Evolutionary conservation across 2,888 invertebrate genomes (phyloP).

Genomic region (Nesidiocoris tenuis): DNA sequence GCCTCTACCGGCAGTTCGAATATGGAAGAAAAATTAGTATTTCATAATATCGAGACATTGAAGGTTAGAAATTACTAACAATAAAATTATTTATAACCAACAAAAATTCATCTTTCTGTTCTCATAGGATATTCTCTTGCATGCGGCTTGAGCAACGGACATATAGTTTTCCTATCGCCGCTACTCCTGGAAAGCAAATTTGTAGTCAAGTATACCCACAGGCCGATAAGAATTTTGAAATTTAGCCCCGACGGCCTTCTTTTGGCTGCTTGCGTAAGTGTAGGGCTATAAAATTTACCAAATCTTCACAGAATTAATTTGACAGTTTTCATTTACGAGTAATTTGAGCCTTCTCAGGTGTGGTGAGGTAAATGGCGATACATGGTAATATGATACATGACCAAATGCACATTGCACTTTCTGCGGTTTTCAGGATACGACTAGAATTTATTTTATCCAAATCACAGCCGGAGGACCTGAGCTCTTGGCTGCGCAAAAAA

Average conservation of each 20-base stretch:
- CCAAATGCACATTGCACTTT: background rate
- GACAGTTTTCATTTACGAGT: too few relatives aligned
- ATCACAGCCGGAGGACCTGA: constrained; percentile 1
- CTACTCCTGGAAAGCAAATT: constrained; percentile 22
- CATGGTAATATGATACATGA: too few relatives aligned
- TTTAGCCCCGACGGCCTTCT: constrained; percentile 24
- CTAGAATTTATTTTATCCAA: constrained; percentile 28
- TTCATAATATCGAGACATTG: too few relatives aligned
- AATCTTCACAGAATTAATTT: too few relatives aligned
- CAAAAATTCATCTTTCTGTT: too few relatives aligned
- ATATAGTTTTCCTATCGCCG: constrained; percentile 26
- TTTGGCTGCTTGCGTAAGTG: constrained; percentile 31
- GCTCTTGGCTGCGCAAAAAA: constrained; percentile 16
- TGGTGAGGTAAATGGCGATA: too few relatives aligned
- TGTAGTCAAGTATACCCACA: constrained; percentile 12
- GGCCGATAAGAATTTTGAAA: constrained; percentile 25
- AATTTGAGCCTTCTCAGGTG: too few relatives aligned
- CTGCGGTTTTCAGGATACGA: constrained; percentile 20
- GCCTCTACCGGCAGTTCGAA: too few relatives aligned
- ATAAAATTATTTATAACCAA: too few relatives aligned
- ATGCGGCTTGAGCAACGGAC: constrained; percentile 38
- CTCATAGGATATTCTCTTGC: constrained; percentile 18
- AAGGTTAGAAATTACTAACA: too few relatives aligned
- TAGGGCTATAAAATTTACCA: too few relatives aligned
- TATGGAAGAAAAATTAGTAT: too few relatives aligned